Conservation (phyloP, 2,113 vertebrate genomes). For the Chrysemys picta region DNA sequence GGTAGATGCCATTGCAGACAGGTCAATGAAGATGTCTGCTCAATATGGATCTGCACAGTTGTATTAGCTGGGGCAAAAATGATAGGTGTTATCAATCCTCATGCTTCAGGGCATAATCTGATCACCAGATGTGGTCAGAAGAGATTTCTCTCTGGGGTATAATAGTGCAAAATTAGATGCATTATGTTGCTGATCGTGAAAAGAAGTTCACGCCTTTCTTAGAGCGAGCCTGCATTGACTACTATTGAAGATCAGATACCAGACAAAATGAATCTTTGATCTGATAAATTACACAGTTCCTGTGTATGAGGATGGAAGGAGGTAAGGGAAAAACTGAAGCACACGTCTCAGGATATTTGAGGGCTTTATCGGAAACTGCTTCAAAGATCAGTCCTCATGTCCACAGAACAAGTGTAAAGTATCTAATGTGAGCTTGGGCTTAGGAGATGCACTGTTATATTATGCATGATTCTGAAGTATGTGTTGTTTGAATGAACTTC, state of each 20-base stretch:
- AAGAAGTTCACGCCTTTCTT: conserved; percentile 52
- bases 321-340: not conserved
- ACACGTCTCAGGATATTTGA: not conserved
- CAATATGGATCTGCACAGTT: not conserved
- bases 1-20: not conserved
- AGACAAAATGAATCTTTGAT: conserved; percentile 46
- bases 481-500: not conserved
- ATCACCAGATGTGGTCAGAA: conserved; percentile 72
- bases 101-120: conserved; percentile 72
- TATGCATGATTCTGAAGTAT: not conserved
- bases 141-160: conserved; percentile 57
- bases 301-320: not conserved
- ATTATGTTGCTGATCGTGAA: conserved; percentile 54
- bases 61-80: conserved; percentile 50
- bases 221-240: conserved; percentile 46
- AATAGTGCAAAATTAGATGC: conserved; percentile 64
- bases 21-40: not conserved
- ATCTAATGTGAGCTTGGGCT: not conserved
- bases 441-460: not conserved
- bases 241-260: conserved; percentile 1
- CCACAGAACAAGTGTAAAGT: not conserved
- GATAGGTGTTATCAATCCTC: conserved; percentile 57
- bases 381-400: not conserved
- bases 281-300: not conserved
- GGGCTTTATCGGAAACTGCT: not conserved